Base-by-base conservation (phyloP, 2,113 vertebrate species). In the Sebastes schlegelii region DNA sequence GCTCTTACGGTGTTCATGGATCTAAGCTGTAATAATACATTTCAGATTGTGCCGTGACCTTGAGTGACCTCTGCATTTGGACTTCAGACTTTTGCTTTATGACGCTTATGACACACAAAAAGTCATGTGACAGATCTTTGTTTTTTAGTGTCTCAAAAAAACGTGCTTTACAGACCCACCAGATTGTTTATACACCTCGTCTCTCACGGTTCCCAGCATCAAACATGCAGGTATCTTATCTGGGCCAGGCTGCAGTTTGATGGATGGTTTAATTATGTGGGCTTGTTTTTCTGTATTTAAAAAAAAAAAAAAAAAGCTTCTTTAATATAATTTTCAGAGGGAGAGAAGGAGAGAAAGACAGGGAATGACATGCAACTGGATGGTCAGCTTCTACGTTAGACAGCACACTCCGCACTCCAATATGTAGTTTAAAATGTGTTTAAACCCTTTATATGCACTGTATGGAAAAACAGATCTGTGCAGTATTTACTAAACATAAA, bases 251-350 rank as follows among this genome's bases (percentile, higher is more conserved):
- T 46, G 7, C 54, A 83, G 42, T 60, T 84, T 92, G 88, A 91
- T 91, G 74, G 81, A 91, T 92, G 74, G 75, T 87, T 85, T 87
- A 89, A 88, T 93, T 92, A 90, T 76, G 66, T 63, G 46, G 5
- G 23, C 66, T 85, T 80, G 74, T 89, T 89, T 89, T 79, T 61
- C 19, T 58, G 54, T 16, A 26, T 64, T 60, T 3, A n/a, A n/a
- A n/a, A n/a, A n/a, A 40, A 19, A 69, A 17, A 4, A 14, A 16
- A 4, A 42, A 9, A 57, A 23, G 6, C 8, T 61, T 70, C 2
- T 65, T 10, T 57, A 19, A 49, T 55, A 62, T 52, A 2, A 66
- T 77, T 60, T 72, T 57, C n/a, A 17, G 61, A 21, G 17, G 5
- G 1, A 40, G 6, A 48, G 10, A 14, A 21, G 57, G 14, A 40